phyloP scores from a whole-genome alignment of 2,113 vertebrate species.

The Carlito syrichta region DNA sequence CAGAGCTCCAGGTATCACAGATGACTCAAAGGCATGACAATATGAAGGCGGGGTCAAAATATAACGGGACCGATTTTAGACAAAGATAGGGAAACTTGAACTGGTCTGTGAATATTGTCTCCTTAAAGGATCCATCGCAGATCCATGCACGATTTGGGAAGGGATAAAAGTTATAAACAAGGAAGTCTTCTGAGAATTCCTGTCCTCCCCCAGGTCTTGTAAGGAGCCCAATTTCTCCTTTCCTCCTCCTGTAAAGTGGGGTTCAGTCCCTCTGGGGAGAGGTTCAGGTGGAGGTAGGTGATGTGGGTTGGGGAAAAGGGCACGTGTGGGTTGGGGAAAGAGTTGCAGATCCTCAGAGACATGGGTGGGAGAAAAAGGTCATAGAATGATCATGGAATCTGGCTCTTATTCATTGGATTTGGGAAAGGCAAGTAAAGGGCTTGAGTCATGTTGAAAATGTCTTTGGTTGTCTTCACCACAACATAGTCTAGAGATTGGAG shows the following conservation, averaged over 20 bases:
- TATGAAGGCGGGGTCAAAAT: not conserved
- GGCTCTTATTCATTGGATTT: not conserved
- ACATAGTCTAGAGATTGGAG: not conserved
- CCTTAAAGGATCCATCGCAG: not conserved
- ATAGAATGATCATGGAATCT: accelerated
- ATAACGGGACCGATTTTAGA: not conserved
- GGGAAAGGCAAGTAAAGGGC: not conserved
- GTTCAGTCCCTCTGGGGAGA: not conserved
- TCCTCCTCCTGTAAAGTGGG: not conserved
- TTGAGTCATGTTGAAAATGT: not conserved
- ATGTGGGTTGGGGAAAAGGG: not conserved
- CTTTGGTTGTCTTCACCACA: not conserved
- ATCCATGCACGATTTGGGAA: not conserved
- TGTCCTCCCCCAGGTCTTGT: not conserved
- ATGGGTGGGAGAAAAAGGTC: not conserved
- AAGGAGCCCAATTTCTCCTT: accelerated
- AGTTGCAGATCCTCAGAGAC: not conserved
- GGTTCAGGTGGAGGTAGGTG: not conserved
- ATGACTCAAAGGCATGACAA: accelerated
- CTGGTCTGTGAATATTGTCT: accelerated
- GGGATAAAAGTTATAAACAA: too few species aligned
- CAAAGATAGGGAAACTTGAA: not conserved
- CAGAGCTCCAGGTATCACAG: not conserved
- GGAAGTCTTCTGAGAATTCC: not conserved
- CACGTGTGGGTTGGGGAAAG: not conserved